These are phyloP conservation scores for Mythimna impura DNA, from an alignment of 2,888 invertebrate genomes.

Conservation along the genomic window DNA sequence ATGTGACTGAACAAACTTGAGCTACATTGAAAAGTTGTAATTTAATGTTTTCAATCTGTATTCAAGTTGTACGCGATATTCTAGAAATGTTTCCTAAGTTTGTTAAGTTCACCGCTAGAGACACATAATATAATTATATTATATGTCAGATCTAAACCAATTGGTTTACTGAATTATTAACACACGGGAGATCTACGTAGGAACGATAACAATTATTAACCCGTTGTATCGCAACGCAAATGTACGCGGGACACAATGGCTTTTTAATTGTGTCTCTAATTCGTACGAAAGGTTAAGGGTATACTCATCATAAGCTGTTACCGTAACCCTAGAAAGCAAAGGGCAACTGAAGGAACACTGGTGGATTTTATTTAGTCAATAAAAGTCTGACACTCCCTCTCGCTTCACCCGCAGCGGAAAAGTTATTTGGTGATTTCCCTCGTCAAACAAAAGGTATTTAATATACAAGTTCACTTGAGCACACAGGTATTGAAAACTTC, in stretches of 20 bases:
- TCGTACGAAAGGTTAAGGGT: too few species aligned
- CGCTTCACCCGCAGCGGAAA: too few species aligned
- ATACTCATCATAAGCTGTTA: too few species aligned
- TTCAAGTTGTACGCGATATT: conserved; percentile 27
- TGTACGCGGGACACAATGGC: too few species aligned
- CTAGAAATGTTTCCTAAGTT: conserved; percentile 20
- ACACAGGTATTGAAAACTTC: not conserved
- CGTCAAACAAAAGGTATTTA: too few species aligned
- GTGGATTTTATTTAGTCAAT: too few species aligned
- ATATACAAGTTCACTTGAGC: not conserved
- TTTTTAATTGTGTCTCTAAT: too few species aligned
- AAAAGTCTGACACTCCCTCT: too few species aligned
- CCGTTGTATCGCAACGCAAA: too few species aligned
- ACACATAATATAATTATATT: not conserved
- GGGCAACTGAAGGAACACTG: too few species aligned
- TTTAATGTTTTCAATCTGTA: conserved; percentile 20
- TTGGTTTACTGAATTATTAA: conserved; percentile 42
- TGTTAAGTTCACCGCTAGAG: conserved; percentile 7
- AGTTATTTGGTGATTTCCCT: too few species aligned
- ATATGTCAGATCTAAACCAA: not conserved
- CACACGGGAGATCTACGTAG: not conserved
- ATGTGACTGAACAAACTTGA: conserved; percentile 9
- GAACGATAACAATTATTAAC: not conserved
- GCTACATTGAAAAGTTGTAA: not conserved
- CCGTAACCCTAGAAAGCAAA: too few species aligned